A percentile compares a stretch with the other conserved stretches of the same genome.
Conservation (phyloP, 2,888 invertebrate genomes). For the Leptinotarsa haldemani region DNA sequence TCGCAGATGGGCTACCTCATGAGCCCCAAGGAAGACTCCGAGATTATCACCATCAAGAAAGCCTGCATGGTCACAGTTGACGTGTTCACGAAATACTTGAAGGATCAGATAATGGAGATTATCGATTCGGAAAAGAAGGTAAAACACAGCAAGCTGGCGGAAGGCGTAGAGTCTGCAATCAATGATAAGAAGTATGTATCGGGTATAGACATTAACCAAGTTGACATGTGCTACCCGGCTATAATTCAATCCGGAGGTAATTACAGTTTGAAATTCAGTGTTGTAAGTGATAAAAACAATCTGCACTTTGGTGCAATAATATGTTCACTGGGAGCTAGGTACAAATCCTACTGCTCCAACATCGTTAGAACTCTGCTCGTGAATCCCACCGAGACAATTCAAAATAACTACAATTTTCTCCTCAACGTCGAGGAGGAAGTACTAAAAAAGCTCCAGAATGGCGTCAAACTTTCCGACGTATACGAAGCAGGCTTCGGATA, state of each 20-base stretch:
- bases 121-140: slow-evolving; percentile 99
- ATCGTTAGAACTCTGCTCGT: slow-evolving; percentile 96
- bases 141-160: slow-evolving; percentile 93
- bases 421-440: slow-evolving; percentile 91
- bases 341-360: slow-evolving; percentile 98
- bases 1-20: slow-evolving; percentile 86
- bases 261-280: slow-evolving; percentile 94
- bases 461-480: slow-evolving; percentile 85
- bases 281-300: slow-evolving; percentile 91
- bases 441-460: slow-evolving; percentile 84
- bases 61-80: slow-evolving; percentile 94
- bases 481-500: slow-evolving; percentile 85
- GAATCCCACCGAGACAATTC: slow-evolving; percentile 84
- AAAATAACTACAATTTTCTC: slow-evolving; percentile 93
- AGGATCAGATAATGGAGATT: slow-evolving; percentile 98
- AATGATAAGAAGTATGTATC: slow-evolving; percentile 96
- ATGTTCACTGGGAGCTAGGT: slow-evolving; percentile 93
- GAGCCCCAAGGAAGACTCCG: slow-evolving; percentile 94
- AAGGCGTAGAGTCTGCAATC: slow-evolving; percentile 93
- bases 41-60: slow-evolving; percentile 89
- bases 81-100: slow-evolving; percentile 95
- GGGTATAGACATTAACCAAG: slow-evolving; percentile 86
- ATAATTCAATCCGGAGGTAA: slow-evolving; percentile 99
- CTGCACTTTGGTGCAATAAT: slow-evolving; percentile 97
- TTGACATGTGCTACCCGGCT: slow-evolving; percentile 98